Base-by-base conservation (phyloP, 2,888 invertebrate genomes). In the Portevinia maculata region DNA sequence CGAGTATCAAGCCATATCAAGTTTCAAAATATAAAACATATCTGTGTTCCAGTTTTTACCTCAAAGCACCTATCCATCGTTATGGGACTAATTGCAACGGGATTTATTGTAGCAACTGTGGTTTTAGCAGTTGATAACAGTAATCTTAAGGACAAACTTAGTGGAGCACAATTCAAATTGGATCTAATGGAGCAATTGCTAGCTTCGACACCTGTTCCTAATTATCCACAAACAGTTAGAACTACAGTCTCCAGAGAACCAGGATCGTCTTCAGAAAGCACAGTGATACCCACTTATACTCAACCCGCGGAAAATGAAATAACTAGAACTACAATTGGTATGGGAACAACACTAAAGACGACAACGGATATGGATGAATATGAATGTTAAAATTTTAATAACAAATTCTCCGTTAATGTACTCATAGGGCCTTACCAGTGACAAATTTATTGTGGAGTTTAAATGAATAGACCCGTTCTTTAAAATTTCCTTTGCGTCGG, bases 51-150 rank as follows among this genome's bases (percentile, higher is more conserved):
- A 65, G 65, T 17, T 4, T 8, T 65, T 3, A 30, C n/a, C 9
- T 41, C 19, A 8, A 28, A 39, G 1, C 4, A 30, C 9, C 0
- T 65, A 13, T 17, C 30, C 15, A 1, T 53, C 17, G 13, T 86
- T 48, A 78, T 89, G 28, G 88, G 86, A 37, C 46, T 89, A 17
- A 87, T 87, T 50, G 85, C 89, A 30, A 86, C 85, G 1, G 88
- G 88, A 19, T 91, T 94, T 30, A 89, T 92, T 15, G 88, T 93
- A 13, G 91, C 93, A 0, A 93, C 93, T 1, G 89, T 93, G 67
- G 90, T 91, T 6, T 86, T 93, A 57, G 92, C 92, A 0, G 90
- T 91, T 6, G 86, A 91, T 60, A 91, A 91, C 2, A 79, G 87
- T 0, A 84, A 86, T 28, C 79, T 89, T 50, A 79, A 87, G 65